Conservation (phyloP, 2,888 invertebrate species). For the Andrena marginata region DNA sequence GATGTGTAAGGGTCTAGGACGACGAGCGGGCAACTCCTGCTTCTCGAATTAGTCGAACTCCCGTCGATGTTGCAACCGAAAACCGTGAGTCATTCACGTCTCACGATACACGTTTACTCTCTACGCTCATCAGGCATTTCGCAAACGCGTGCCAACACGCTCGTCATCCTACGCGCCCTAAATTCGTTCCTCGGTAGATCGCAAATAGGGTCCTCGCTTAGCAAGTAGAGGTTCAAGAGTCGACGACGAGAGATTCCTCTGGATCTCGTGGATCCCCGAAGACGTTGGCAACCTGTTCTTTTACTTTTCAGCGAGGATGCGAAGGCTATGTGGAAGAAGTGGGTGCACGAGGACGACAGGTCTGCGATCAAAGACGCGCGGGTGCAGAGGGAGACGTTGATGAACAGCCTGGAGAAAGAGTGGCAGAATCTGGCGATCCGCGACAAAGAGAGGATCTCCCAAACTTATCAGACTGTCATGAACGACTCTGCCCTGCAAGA, state of each 20-base stretch:
- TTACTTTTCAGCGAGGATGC: conserved; percentile 79
- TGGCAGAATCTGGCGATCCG: conserved; percentile 77
- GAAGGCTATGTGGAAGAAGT: conserved; percentile 79
- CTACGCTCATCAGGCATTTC: conserved; percentile 41
- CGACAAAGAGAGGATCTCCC: conserved; percentile 77
- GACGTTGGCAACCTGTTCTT: not conserved
- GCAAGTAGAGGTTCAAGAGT: not conserved
- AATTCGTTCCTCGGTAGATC: conserved; percentile 52
- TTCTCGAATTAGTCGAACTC: conserved; percentile 72
- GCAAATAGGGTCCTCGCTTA: conserved; percentile 29
- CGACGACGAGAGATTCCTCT: not conserved
- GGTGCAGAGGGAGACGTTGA: conserved; percentile 71
- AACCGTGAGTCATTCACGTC: conserved; percentile 71
- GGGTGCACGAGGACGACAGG: conserved; percentile 78
- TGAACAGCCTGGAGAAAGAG: conserved; percentile 78
- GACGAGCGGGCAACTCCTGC: conserved; percentile 53
- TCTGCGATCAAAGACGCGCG: conserved; percentile 69
- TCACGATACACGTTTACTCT: conserved; percentile 35
- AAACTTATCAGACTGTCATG: conserved; percentile 71
- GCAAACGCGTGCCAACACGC: conserved; percentile 63
- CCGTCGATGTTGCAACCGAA: conserved; percentile 67
- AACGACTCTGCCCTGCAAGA: conserved; percentile 67
- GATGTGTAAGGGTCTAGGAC: conserved; percentile 77
- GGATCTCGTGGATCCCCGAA: not conserved
- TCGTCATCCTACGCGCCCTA: conserved; percentile 53